Evolutionary conservation across 2,113 vertebrate genomes (phyloP), one percentile per base, ranked within the genome.

Genomic region (Mungos mungo): DNA sequence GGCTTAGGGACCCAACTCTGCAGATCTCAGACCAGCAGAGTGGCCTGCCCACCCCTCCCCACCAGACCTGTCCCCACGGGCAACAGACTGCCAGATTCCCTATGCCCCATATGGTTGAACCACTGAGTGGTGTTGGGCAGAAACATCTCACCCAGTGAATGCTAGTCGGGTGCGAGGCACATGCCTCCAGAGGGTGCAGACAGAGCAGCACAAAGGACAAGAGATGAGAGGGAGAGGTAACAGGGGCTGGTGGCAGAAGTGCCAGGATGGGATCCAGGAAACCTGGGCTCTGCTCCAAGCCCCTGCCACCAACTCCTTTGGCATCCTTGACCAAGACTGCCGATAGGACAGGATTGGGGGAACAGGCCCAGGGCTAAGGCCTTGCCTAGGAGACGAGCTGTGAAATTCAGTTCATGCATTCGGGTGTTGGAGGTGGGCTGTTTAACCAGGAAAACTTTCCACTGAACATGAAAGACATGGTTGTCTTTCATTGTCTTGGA

Each of bases 181-280:
- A 38, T 6, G 35, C 68, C 86, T 97, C 93, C 21, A 97, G 82
- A 79, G 84, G 72, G 29, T 95, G 16, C 45, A 91, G 74, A 95
- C 82, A 96, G 33, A 94, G 96, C 74, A 93, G 96, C 74, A 95
- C 96, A 97, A 95, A 97, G 91, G 95, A 96, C 91, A 97, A 91
- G 77, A 88, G 91, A 96, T 74, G 89, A 94, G 87, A 97, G 77
- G 72, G 65, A 97, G 69, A 71, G 6, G 72, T 93, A 88, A 74
- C 29, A 4, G 89, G 86, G 57, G 97, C 95, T 97, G 83, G 83
- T 91, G 83, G 83, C 93, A 94, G 82, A 86, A 97, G 83, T 65
- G 79, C 86, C 76, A 97, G 97, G 90, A 93, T 54, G 95, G 93
- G 82, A 97, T 96, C 93, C 97, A 98, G 93, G 86, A 97, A 97